These are phyloP conservation scores for Malthinus seriepunctatus DNA, from an alignment of 2,888 invertebrate species.

Conservation along the genomic window DNA sequence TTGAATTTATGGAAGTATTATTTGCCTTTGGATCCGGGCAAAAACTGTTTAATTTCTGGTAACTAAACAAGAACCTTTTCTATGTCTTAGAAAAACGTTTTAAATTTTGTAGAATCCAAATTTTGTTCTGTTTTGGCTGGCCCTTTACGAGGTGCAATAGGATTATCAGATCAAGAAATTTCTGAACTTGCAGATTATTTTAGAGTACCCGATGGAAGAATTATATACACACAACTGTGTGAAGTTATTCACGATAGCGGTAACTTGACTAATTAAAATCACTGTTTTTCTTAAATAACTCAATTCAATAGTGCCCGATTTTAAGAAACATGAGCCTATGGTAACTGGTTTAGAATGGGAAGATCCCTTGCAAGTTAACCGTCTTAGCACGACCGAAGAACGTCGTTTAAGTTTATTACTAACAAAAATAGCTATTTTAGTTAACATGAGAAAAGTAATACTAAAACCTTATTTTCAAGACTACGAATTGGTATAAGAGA, in stretches of 20 bases:
- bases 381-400: slow-evolving; percentile 67
- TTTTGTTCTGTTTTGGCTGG: slow-evolving; percentile 73
- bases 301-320: slow-evolving; percentile 54
- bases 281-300: background rate
- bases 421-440: slow-evolving; percentile 69
- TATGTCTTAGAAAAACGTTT: no score
- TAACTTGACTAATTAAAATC: slow-evolving; percentile 41
- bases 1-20: slow-evolving; percentile 75
- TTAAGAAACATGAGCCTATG: slow-evolving; percentile 54
- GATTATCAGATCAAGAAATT: slow-evolving; percentile 73
- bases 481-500: slow-evolving; percentile 63
- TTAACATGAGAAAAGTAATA: slow-evolving; percentile 63
- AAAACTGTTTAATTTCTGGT: slow-evolving; percentile 71
- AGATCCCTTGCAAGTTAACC: slow-evolving; percentile 70
- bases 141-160: slow-evolving; percentile 67
- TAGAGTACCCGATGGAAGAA: slow-evolving; percentile 76
- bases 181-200: slow-evolving; percentile 77
- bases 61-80: no score
- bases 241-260: slow-evolving; percentile 72
- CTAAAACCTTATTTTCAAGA: slow-evolving; percentile 76
- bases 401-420: slow-evolving; percentile 70
- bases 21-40: slow-evolving; percentile 68
- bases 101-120: slow-evolving; percentile 63
- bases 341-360: slow-evolving; percentile 67
- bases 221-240: slow-evolving; percentile 76